Percentiles rank a stretch among this genome's conserved stretches.
Evolutionary conservation across 2,888 invertebrate species (phyloP).

Genomic region (Zaprionus bogoriensis): DNA sequence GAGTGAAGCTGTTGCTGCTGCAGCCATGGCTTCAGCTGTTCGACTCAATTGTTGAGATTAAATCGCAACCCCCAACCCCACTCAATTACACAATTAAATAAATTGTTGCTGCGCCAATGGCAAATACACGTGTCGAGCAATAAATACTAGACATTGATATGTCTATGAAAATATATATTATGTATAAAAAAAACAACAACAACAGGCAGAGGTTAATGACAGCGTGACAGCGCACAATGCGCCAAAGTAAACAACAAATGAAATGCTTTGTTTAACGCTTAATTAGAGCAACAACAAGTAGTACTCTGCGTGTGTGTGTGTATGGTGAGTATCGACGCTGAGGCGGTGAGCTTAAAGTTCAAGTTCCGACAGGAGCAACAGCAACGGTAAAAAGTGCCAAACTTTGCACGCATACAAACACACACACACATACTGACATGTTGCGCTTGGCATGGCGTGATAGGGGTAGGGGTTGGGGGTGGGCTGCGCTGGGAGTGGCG

Average conservation of each 20-base stretch:
- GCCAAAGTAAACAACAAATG: constrained; percentile 26
- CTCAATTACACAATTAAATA: constrained; percentile 40
- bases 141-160: constrained; percentile 4
- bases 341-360: background rate
- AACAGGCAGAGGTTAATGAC: constrained; percentile 44
- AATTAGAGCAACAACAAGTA: constrained; percentile 20
- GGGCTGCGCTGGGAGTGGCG: background rate
- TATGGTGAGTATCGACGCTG: background rate
- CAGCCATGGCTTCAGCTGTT: constrained; percentile 20
- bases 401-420: no score
- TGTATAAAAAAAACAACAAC: constrained; percentile 1
- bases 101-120: constrained; percentile 21
- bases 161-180: constrained; percentile 1
- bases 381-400: background rate
- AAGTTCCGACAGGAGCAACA: background rate
- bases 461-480: background rate
- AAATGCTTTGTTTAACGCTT: constrained; percentile 17
- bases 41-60: constrained; percentile 43
- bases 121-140: constrained; percentile 22
- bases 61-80: constrained; percentile 28
- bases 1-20: background rate
- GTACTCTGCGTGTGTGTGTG: no score
- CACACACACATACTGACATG: no score
- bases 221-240: constrained; percentile 30
- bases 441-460: constrained; percentile 12